Evolutionary conservation across 2,113 vertebrate species (phyloP), one percentile per base, ranked within the genome.

Genomic region (Pluvialis apricaria): DNA sequence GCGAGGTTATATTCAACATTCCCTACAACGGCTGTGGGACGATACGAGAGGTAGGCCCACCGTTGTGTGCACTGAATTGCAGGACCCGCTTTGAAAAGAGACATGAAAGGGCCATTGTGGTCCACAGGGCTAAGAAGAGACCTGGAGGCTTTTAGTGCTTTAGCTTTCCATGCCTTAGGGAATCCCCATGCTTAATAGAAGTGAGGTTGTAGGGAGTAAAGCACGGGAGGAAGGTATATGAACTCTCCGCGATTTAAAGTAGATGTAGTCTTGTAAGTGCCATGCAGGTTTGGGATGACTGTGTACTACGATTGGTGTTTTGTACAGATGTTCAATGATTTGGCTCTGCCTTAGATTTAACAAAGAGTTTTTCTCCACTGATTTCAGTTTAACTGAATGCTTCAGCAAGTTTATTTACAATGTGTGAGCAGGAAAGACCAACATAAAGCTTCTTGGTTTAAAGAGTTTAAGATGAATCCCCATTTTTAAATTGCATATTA

Each of bases 21-120:
- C 98, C 98, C 76, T 98, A 98, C 47, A 31, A 90, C 0, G 11
- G 92, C 86, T 98, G 98, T 6, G 98, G 97, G 72, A 98, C 98
- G 1, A 3, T 0, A 32, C 81, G 82, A 87, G 82, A 98, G 95
- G 98, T 98, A 94, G 2, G 15, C 1, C 81, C 16, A 6, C 11
- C 2, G 0, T 4, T 31, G 10, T 8, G 42, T 5, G 2, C 51
- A 8, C 14, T 15, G 45, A 24, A 4, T 4, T 47, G 28, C 40
- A 45, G 51, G 9, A 40, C 13, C 24, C 6, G 0, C 54, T 49
- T 29, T 17, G 38, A 57, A 54, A 64, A 45, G 54, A 36, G 20
- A 20, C 12, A 3, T 34, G 13, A 42, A 70, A 72, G 21, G 51
- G 38, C 19, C 6, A 3, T 7, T 14, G 22, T 25, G 11, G 14